Conservation (phyloP, 1,140 invertebrate species). For the Spodoptera frugiperda region DNA sequence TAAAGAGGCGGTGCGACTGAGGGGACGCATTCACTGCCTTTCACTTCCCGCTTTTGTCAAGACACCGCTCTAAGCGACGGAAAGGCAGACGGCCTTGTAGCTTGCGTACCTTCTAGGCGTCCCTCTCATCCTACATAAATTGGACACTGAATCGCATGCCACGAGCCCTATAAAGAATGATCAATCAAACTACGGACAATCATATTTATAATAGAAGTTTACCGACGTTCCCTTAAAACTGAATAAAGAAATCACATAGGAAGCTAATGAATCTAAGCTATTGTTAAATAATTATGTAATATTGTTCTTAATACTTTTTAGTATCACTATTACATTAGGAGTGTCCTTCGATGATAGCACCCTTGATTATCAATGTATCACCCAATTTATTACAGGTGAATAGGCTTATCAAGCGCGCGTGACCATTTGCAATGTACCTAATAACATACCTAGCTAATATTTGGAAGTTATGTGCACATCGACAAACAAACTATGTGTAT, state of each 20-base stretch:
- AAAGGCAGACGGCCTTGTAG: conserved; percentile 82
- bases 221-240: background rate
- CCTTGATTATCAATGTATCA: too few relatives aligned
- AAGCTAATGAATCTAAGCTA: conserved; percentile 20
- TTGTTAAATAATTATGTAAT: too few relatives aligned
- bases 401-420: conserved; percentile 17
- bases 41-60: conserved; percentile 85
- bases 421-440: background rate
- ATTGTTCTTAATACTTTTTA: too few relatives aligned
- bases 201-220: background rate
- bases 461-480: conserved; percentile 5
- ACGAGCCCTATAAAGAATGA: background rate
- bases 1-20: conserved; percentile 66
- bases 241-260: conserved; percentile 8
- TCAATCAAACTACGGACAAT: background rate
- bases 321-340: conserved; percentile 8
- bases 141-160: conserved; percentile 40
- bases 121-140: conserved; percentile 70
- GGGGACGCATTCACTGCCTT: conserved; percentile 84
- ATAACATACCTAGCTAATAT: conserved; percentile 1
- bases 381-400: conserved; percentile 33
- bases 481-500: conserved; percentile 14
- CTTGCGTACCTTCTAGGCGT: conserved; percentile 71
- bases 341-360: conserved; percentile 61
- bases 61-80: conserved; percentile 74